phyloP scores from a whole-genome alignment of 1,140 invertebrate genomes.

The Parapsyche elsis region DNA sequence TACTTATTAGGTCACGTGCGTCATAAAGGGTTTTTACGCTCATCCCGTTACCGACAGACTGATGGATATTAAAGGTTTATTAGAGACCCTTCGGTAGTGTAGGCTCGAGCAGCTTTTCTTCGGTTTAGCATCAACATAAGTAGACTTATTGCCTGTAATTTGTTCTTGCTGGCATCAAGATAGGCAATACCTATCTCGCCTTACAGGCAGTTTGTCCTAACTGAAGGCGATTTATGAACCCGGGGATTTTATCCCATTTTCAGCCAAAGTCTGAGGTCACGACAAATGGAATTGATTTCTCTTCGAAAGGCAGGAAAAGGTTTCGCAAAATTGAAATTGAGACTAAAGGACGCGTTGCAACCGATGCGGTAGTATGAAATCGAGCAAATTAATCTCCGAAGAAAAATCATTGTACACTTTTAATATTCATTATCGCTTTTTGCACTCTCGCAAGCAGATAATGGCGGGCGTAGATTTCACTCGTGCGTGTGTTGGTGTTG shows the following conservation, averaged over 20 bases:
- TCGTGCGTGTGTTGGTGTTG: background rate
- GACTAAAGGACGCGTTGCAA: background rate
- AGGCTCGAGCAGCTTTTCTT: constrained; percentile 16
- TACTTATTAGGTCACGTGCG: background rate
- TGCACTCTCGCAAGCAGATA: background rate
- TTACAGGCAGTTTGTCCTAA: constrained; percentile 41
- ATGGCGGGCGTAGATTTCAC: background rate
- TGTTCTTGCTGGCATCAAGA: constrained; percentile 43
- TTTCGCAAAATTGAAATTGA: constrained; percentile 14
- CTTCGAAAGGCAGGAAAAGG: constrained; percentile 8
- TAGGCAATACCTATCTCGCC: constrained; percentile 42
- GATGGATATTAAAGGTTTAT: constrained; percentile 45
- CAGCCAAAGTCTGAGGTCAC: constrained; percentile 23
- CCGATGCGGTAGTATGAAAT: background rate
- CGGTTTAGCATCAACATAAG: constrained; percentile 38
- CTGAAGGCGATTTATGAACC: constrained; percentile 45
- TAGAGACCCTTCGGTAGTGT: constrained; percentile 13
- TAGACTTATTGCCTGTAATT: constrained; percentile 46
- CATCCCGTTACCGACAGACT: constrained; percentile 14
- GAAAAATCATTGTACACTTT: too few species aligned
- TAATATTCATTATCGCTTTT: background rate
- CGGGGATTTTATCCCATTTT: constrained; percentile 36
- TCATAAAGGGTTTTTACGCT: constrained; percentile 34
- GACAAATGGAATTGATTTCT: constrained; percentile 45
- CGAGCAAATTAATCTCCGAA: background rate